A percentile compares a stretch with the other conserved stretches of the same genome.
phyloP scores from a whole-genome alignment of 2,888 invertebrate species.

The Hypercompe scribonia region DNA sequence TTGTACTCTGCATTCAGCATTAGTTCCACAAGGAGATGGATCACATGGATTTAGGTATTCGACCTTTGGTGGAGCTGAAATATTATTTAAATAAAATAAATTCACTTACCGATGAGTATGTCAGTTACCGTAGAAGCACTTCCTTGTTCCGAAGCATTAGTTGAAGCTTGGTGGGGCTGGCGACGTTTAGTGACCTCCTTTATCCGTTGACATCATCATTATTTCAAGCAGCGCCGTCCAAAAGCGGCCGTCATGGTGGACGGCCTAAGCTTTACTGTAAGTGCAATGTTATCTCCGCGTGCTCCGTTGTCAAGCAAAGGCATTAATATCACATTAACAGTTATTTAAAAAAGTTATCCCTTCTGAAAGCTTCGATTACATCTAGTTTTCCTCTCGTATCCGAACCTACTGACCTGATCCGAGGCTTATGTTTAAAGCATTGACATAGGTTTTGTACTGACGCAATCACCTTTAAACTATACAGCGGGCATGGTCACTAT shows the following conservation, averaged over 20 bases:
- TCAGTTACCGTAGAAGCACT: slow-evolving; percentile 83
- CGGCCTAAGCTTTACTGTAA: slow-evolving; percentile 86
- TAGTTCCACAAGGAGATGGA: slow-evolving; percentile 89
- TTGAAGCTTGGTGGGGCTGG: slow-evolving; percentile 84
- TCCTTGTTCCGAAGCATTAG: slow-evolving; percentile 85
- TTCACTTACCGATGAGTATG: slow-evolving; percentile 74
- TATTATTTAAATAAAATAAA: slow-evolving; percentile 68
- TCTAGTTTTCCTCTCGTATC: slow-evolving; percentile 64
- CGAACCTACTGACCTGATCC: slow-evolving; percentile 67
- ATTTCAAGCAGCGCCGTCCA: slow-evolving; percentile 80
- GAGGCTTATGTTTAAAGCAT: slow-evolving; percentile 77
- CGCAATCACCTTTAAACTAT: slow-evolving; percentile 65
- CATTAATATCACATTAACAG: slow-evolving; percentile 82
- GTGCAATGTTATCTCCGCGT: slow-evolving; percentile 87
- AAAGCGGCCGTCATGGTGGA: slow-evolving; percentile 80
- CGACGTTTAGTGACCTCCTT: slow-evolving; percentile 82
- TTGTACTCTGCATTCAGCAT: slow-evolving; percentile 91
- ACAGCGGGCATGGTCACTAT: slow-evolving; percentile 81
- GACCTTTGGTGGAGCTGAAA: slow-evolving; percentile 80
- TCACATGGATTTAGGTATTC: slow-evolving; percentile 87
- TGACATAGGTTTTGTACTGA: slow-evolving; percentile 67
- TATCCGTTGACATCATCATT: slow-evolving; percentile 76
- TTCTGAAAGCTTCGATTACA: slow-evolving; percentile 77
- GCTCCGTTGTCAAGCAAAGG: slow-evolving; percentile 84
- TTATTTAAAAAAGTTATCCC: slow-evolving; percentile 76